Evolutionary conservation across 92 coral and sea anemone species (phyloP), one percentile per base, ranked within the genome.

Genomic region (Porites divaricata): DNA sequence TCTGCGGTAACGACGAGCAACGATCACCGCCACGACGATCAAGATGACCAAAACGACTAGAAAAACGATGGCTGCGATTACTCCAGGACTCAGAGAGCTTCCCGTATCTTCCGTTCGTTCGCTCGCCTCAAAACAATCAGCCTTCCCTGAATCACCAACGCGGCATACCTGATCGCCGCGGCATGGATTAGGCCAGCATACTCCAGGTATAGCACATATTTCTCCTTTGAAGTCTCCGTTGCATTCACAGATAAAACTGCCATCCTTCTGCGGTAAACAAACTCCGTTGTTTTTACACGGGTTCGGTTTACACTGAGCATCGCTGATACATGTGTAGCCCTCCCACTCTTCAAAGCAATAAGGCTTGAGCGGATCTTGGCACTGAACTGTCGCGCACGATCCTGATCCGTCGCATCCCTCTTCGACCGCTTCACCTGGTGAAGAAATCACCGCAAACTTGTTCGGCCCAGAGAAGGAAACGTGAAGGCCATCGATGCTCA

Each of bases 301-400:
- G 74, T 94, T 88, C 57, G 89, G 88, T 65, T 80, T 86, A 66
- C 98, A 94, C 12, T 92, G 92, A 6, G 73, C 62, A 54, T 91
- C 93, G 63, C 98, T 94, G 75, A 97, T 89, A 63, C 99, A 97
- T 12, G 90, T 79, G 69, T 86, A 93, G 3, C 68, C 78, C 28
- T 95, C 91, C 99, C 99, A 97, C 15, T 92, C 95, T 63, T 95
- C 96, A 9, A 92, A 91, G 87, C 99, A 97, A 59, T 91, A 89
- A n/a, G 89, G 93, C 56, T 63, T 87, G 25, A 72, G 67, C 9
- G 87, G 24, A 85, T 93, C 75, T 41, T 84, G 6, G 85, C 99
- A 97, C 48, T 92, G 98, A 72, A 77, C 93, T 2, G 95, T 81
- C 1, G 76, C 45, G 51, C 99, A 97, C 2, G 81, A 85, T 54